phyloP scores from a whole-genome alignment of 2,888 invertebrate genomes.

The Julus scandinavius region DNA sequence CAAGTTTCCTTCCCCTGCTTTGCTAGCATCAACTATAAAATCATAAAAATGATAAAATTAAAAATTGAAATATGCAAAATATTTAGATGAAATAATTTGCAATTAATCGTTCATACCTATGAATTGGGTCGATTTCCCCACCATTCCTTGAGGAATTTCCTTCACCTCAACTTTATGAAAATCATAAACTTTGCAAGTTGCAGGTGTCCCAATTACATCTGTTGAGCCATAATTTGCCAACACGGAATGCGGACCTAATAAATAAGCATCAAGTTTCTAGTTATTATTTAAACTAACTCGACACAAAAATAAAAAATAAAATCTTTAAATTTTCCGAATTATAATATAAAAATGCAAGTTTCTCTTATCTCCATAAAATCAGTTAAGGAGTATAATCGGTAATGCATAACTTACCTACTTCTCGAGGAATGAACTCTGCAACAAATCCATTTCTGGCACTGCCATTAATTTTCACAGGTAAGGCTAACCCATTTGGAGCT shows the following conservation, averaged over 20 bases:
- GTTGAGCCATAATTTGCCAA: slow-evolving; percentile 91
- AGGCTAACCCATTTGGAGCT: slow-evolving; percentile 77
- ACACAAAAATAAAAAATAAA: too few relatives aligned
- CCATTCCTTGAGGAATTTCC: slow-evolving; percentile 81
- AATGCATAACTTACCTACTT: slow-evolving; percentile 75
- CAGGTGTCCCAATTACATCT: slow-evolving; percentile 82
- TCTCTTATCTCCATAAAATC: neutral
- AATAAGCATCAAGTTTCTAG: neutral
- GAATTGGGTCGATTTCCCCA: slow-evolving; percentile 92
- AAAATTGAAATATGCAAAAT: neutral
- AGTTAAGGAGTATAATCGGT: neutral
- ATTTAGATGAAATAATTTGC: neutral
- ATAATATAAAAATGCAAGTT: neutral
- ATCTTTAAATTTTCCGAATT: neutral
- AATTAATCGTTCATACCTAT: slow-evolving; percentile 69
- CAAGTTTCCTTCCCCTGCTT: slow-evolving; percentile 96
- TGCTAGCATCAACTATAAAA: slow-evolving; percentile 86
- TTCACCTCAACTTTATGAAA: slow-evolving; percentile 86
- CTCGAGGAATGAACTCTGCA: slow-evolving; percentile 89
- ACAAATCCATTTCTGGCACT: slow-evolving; percentile 88
- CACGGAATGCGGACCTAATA: slow-evolving; percentile 77
- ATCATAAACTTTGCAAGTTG: slow-evolving; percentile 84
- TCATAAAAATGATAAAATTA: neutral
- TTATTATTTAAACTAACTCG: neutral
- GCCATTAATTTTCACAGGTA: slow-evolving; percentile 89